Base-by-base conservation (phyloP, 2,113 vertebrate species). In the Pseudorasbora parva region DNA sequence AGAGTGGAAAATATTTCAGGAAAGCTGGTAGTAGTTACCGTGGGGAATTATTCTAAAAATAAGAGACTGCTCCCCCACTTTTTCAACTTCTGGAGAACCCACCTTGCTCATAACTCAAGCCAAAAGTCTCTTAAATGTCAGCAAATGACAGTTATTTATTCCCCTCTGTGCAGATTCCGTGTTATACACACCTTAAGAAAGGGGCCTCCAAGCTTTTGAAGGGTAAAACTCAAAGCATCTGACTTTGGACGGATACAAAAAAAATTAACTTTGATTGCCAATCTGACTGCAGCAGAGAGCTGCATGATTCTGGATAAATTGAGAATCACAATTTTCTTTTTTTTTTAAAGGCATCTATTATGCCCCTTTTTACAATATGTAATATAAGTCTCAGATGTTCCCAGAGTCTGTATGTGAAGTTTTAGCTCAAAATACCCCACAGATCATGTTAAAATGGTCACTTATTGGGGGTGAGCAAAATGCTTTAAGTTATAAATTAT, bases 131-230 rank as follows among this genome's bases (percentile, higher is more conserved):
- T 78, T 88, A 89, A 86, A 88, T 83, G 78, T 89, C 76, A 75
- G 33, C 73, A 86, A 90, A 88, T 86, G 82, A 85, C 87, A 87
- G 85, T 89, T 90, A 88, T 87, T 86, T 87, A 89, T 87, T 85
- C 30, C 80, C 80, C 82, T 68, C 85, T 75, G n/a, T 60, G 69
- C 86, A 86, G 81, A 83, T 84, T 86, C 72, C 77, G 84, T 73
- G 86, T 84, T 87, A 83, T 86, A 82, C 62, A 68, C 68, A 77
- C 79, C 60, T 85, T 19, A 7, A 66, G n/a, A 85, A 78, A 82
- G 75, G 57, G 45, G 73, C 86, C 83, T 47, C 66, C 30, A 21
- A 60, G 64, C 82, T 57, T 78, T 77, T 84, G 45, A 84, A 84
- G 66, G 45, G 69, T 82, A 47, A 84, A 84, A 84, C 23, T 77